Percentiles rank a stretch among this genome's conserved stretches.
Evolutionary conservation across 2,888 invertebrate species (phyloP).

Genomic region (Thecocarcelia acutangulata): DNA sequence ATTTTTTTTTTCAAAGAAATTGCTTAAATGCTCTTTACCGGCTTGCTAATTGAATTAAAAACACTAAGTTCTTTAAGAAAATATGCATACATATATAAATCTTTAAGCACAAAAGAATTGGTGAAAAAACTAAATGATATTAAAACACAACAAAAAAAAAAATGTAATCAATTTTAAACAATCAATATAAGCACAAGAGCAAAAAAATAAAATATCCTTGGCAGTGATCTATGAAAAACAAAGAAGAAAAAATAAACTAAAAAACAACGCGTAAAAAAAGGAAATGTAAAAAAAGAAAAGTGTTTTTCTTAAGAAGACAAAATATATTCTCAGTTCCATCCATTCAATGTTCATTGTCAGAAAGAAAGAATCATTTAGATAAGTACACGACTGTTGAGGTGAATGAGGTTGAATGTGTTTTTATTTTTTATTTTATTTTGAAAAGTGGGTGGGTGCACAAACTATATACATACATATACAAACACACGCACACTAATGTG

Average conservation of each 20-base stretch:
- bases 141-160: background rate
- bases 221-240: constrained; percentile 61
- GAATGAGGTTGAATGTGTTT: constrained; percentile 21
- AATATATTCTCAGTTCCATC: constrained; percentile 40
- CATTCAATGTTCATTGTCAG: constrained; percentile 50
- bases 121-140: background rate
- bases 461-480: background rate
- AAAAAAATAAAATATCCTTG: constrained; percentile 57
- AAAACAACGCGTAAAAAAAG: too few relatives aligned
- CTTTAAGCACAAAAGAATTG: background rate
- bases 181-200: constrained; percentile 18
- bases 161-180: constrained; percentile 52
- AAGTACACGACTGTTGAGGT: constrained; percentile 19
- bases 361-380: constrained; percentile 42
- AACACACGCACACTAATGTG: background rate
- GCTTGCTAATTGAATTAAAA: too few relatives aligned
- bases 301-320: constrained; percentile 10
- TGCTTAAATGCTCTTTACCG: too few relatives aligned
- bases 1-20: too few relatives aligned
- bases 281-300: constrained; percentile 1
- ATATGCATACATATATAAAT: background rate
- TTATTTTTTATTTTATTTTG: background rate
- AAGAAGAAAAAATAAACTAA: constrained; percentile 4
- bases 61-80: too few relatives aligned
- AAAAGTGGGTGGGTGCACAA: background rate